These are phyloP conservation scores for Staurois parvus DNA, from an alignment of 2,797 vertebrate genomes.

Conservation along the genomic window DNA sequence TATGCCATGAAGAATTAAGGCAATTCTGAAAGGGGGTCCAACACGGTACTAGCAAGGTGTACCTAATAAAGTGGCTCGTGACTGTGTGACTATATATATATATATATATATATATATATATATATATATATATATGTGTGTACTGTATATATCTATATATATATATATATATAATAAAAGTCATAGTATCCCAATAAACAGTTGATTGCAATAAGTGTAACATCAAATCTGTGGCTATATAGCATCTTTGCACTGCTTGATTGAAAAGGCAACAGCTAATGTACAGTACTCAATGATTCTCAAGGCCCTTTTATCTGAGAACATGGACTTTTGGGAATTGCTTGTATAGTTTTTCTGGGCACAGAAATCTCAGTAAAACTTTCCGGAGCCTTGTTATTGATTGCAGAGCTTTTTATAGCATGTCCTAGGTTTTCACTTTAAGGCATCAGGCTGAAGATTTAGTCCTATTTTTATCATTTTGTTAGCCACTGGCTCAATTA, in stretches of 20 bases:
- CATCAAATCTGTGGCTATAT: neutral
- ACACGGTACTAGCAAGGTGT: too few relatives aligned
- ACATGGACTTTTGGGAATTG: conserved; percentile 3
- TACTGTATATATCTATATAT: too few relatives aligned
- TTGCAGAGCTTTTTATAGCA: conserved; percentile 51
- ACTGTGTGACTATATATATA: too few relatives aligned
- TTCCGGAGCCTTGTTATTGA: conserved; percentile 58
- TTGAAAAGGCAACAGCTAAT: neutral
- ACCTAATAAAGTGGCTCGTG: too few relatives aligned
- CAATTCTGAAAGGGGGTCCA: too few relatives aligned
- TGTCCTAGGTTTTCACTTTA: conserved; percentile 47
- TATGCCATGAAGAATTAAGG: too few relatives aligned
- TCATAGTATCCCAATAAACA: too few relatives aligned
- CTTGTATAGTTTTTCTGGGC: conserved; percentile 8
- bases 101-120: too few relatives aligned
- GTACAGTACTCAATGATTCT: neutral
- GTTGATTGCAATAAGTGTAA: too few relatives aligned
- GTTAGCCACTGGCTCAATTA: neutral
- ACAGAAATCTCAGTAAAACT: conserved; percentile 29
- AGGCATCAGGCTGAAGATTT: conserved; percentile 14
- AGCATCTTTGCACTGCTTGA: neutral
- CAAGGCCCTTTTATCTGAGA: neutral
- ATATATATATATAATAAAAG: too few relatives aligned
- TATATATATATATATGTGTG: too few relatives aligned
- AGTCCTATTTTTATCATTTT: conserved; percentile 28